Evolutionary conservation across 2,797 vertebrate species (phyloP).

Genomic region (Avahi laniger): DNA sequence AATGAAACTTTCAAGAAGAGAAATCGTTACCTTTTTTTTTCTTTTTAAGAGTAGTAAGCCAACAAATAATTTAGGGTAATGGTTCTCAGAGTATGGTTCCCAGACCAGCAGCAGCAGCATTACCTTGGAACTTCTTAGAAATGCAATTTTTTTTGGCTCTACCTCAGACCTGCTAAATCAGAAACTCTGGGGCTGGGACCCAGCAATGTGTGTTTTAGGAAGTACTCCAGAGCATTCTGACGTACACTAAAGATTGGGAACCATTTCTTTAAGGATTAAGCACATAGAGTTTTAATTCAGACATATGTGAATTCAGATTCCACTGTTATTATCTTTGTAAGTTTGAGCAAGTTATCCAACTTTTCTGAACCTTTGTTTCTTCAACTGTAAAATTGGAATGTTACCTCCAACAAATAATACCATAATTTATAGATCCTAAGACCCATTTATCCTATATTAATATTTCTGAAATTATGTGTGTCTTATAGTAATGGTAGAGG

Average conservation of each 20-base stretch:
- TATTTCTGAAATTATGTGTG: background rate
- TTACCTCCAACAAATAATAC: background rate
- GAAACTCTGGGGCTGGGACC: background rate
- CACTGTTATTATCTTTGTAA: background rate
- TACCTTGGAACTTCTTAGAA: background rate
- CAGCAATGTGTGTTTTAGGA: background rate
- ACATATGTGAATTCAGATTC: slow-evolving; percentile 20
- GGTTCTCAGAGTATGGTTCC: background rate
- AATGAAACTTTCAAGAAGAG: background rate
- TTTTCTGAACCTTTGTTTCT: background rate
- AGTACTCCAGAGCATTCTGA: background rate
- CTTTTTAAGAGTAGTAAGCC: background rate
- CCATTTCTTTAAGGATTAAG: background rate
- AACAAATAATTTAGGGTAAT: background rate
- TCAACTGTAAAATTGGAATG: background rate
- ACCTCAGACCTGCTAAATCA: background rate
- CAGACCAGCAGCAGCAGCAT: background rate
- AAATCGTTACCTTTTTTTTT: background rate
- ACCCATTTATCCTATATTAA: background rate
- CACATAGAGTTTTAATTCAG: slow-evolving; percentile 6
- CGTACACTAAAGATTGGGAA: background rate
- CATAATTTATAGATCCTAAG: background rate
- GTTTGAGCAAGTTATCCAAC: background rate
- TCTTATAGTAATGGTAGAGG: background rate
- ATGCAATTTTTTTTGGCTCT: background rate